These are phyloP conservation scores for Pseudomyrmex gracilis DNA, from an alignment of 1,140 invertebrate genomes.

Conservation along the genomic window DNA sequence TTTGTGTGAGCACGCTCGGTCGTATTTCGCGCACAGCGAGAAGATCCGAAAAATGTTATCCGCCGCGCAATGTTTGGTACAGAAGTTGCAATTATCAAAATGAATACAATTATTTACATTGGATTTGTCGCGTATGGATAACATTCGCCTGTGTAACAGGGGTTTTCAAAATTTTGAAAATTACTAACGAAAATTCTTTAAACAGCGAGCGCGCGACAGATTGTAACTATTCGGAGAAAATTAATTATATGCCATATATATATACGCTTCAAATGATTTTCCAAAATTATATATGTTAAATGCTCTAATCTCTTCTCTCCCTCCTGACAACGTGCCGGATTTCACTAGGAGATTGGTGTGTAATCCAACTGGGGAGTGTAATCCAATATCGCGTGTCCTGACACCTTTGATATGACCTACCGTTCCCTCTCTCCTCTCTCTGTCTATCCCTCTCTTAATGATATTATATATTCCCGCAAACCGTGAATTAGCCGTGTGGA, in stretches of 20 bases:
- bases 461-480: not conserved
- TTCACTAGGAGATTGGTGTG: not conserved
- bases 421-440: constrained; percentile 1
- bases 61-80: too few relatives aligned
- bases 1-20: too few relatives aligned
- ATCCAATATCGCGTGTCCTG: constrained; percentile 36
- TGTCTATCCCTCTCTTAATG: not conserved
- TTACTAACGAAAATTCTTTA: not conserved
- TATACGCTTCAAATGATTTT: not conserved
- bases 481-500: not conserved
- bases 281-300: too few relatives aligned
- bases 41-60: too few relatives aligned
- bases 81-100: too few relatives aligned
- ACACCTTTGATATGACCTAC: constrained; percentile 38
- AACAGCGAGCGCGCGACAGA: not conserved
- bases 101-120: too few relatives aligned
- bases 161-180: constrained; percentile 15
- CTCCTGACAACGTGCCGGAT: not conserved
- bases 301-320: not conserved
- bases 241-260: not conserved
- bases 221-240: constrained; percentile 4
- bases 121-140: not conserved
- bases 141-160: not conserved
- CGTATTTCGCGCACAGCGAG: too few relatives aligned
- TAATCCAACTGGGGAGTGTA: not conserved